phyloP scores from a whole-genome alignment of 2,113 vertebrate species.

The Sinocyclocheilus anshuiensis region DNA sequence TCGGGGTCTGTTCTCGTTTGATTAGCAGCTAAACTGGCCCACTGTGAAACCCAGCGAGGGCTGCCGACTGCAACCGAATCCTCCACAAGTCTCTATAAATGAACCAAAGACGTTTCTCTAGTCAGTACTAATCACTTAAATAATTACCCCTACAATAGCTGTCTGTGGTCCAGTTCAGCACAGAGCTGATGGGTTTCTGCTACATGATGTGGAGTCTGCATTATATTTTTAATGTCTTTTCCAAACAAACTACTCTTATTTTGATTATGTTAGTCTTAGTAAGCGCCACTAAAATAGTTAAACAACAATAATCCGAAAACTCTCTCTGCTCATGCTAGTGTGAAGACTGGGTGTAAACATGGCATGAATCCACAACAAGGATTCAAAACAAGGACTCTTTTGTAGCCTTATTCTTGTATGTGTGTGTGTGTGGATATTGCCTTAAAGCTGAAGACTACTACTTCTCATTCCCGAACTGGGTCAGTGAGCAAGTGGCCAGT shows the following conservation, averaged over 20 bases:
- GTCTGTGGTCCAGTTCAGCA: background rate
- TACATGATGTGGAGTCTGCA: background rate
- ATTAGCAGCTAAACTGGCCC: slow-evolving; percentile 94
- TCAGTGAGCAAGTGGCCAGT: slow-evolving; percentile 43
- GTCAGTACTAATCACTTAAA: slow-evolving; percentile 36
- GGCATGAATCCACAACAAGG: slow-evolving; percentile 11
- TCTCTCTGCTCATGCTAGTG: background rate
- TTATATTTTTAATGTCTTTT: background rate
- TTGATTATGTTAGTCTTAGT: background rate
- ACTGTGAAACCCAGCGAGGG: slow-evolving; percentile 92
- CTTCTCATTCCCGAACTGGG: slow-evolving; percentile 52
- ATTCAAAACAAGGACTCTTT: slow-evolving; percentile 19
- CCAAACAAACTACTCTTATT: slow-evolving; percentile 7
- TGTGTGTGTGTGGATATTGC: slow-evolving; percentile 7
- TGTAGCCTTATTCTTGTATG: background rate
- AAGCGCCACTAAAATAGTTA: background rate
- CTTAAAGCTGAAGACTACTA: slow-evolving; percentile 41
- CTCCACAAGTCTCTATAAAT: slow-evolving; percentile 72
- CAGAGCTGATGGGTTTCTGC: background rate
- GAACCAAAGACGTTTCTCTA: slow-evolving; percentile 17
- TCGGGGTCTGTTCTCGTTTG: slow-evolving; percentile 91
- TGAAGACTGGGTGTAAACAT: slow-evolving; percentile 1
- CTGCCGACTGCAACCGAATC: slow-evolving; percentile 74
- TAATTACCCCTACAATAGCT: background rate
- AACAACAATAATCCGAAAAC: background rate